A percentile compares a stretch with the other conserved stretches of the same genome.
Evolutionary conservation across 2,113 vertebrate genomes (phyloP).

Genomic region (Channa argus): DNA sequence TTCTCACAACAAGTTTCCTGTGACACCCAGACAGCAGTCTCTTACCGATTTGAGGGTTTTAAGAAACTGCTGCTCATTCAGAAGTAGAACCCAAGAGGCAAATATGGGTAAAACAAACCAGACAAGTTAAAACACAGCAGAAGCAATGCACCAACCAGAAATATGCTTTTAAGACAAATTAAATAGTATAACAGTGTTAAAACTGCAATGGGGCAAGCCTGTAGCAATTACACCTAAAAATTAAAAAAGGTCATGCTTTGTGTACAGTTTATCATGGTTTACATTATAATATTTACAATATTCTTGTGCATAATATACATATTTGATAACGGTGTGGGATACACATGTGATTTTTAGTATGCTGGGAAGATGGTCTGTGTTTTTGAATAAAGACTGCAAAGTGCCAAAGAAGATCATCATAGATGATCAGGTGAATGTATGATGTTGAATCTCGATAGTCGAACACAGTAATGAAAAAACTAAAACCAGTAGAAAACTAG

Average conservation of each 20-base stretch:
- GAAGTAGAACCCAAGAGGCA: constrained; percentile 71
- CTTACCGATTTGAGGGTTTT: constrained; percentile 82
- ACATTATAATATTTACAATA: not conserved
- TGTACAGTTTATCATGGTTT: no score
- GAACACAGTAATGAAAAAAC: not conserved
- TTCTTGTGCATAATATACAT: not conserved
- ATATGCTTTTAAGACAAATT: constrained; percentile 26
- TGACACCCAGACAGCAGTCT: constrained; percentile 34
- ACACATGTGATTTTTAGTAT: not conserved
- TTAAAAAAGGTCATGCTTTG: no score
- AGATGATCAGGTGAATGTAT: not conserved
- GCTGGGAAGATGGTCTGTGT: not conserved
- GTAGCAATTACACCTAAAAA: not conserved
- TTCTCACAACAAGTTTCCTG: not conserved
- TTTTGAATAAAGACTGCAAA: not conserved
- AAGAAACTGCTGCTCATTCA: constrained; percentile 85
- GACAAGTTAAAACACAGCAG: constrained; percentile 72
- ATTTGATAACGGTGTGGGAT: not conserved
- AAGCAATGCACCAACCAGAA: constrained; percentile 40
- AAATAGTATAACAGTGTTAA: not conserved
- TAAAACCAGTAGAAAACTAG: not conserved
- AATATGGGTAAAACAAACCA: constrained; percentile 76
- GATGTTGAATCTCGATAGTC: not conserved
- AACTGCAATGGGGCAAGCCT: not conserved
- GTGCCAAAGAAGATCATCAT: not conserved